Base-by-base conservation (phyloP, 2,888 invertebrate species). In the Coleophora flavipennella region DNA sequence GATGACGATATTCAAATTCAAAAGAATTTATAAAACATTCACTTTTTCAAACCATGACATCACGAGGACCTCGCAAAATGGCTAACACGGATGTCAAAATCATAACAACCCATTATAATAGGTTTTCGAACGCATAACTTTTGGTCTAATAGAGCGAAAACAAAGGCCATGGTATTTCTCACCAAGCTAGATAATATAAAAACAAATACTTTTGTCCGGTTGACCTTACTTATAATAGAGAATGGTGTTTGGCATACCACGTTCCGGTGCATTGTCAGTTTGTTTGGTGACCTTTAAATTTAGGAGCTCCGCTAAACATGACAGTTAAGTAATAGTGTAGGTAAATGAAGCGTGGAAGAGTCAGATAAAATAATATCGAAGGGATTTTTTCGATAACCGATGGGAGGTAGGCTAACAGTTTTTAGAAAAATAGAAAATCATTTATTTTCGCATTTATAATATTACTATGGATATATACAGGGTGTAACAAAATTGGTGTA, bases 191-290 rank as follows among this genome's bases (percentile, higher is more conserved):
- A 40, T n/a, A n/a, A n/a, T 45, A 51, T 55, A 49, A 56, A 55
- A 62, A 64, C 59, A 63, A 56, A 37, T 40, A 46, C 53, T 46
- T 55, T 56, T 49, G 57, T 52, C 42, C 28, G 34, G 4, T 20
- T 29, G 53, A 51, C 56, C 57, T 55, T 55, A 49, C 41, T n/a
- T 38, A 47, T 49, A 33, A 42, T 45, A 48, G 42, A 41, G 44
- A 58, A 56, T 62, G 50, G 40, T 62, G 52, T 57, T 59, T 51
- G 45, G 37, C 48, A 34, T 37, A 32, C n/a, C 28, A n/a, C n/a
- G 31, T 7, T 37, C 14, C 27, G n/a, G 8, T 33, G 20, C 20
- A 20, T 14, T 34, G 34, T 25, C 10, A 34, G 25, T 34, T 25
- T 20, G 34, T 34, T 8, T 31, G 31, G 34, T 9, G 25, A 20